Percentiles rank a stretch among this genome's conserved stretches.
phyloP scores from a whole-genome alignment of 2,888 invertebrate species.

The Apodemia duryi region DNA sequence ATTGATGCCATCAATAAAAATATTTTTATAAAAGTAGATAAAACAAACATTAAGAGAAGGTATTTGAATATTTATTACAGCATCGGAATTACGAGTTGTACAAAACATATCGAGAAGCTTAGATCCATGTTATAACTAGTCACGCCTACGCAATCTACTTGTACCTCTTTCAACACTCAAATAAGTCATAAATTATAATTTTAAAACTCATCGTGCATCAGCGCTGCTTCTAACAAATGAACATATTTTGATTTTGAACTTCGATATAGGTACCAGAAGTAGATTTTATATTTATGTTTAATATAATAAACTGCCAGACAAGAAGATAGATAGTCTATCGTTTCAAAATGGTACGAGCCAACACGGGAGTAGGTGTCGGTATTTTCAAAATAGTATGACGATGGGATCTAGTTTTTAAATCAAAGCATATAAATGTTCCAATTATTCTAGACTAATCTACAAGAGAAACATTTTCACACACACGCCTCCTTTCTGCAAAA shows the following conservation, averaged over 20 bases:
- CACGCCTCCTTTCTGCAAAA: too few relatives aligned
- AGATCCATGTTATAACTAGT: slow-evolving; percentile 39
- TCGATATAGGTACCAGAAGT: neutral
- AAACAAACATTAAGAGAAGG: slow-evolving; percentile 3
- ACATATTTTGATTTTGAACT: neutral
- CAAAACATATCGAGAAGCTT: slow-evolving; percentile 33
- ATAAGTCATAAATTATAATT: slow-evolving; percentile 74
- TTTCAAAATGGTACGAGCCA: too few relatives aligned
- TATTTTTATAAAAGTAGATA: neutral
- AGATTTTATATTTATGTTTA: neutral
- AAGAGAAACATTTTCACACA: too few relatives aligned
- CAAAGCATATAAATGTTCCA: too few relatives aligned
- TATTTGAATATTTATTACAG: slow-evolving; percentile 13
- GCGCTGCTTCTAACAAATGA: slow-evolving; percentile 30
- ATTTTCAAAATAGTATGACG: too few relatives aligned
- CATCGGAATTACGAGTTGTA: slow-evolving; percentile 24
- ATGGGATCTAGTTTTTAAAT: too few relatives aligned
- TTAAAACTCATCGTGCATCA: slow-evolving; percentile 56
- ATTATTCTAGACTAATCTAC: too few relatives aligned
- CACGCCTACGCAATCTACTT: slow-evolving; percentile 58
- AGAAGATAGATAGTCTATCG: too few relatives aligned
- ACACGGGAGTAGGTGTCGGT: too few relatives aligned
- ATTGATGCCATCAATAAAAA: neutral
- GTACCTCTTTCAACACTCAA: slow-evolving; percentile 67
- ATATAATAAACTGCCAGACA: neutral